Evolutionary conservation across 2,888 invertebrate species (phyloP), one percentile per base, ranked within the genome.

Genomic region (Epistrophella euchroma): DNA sequence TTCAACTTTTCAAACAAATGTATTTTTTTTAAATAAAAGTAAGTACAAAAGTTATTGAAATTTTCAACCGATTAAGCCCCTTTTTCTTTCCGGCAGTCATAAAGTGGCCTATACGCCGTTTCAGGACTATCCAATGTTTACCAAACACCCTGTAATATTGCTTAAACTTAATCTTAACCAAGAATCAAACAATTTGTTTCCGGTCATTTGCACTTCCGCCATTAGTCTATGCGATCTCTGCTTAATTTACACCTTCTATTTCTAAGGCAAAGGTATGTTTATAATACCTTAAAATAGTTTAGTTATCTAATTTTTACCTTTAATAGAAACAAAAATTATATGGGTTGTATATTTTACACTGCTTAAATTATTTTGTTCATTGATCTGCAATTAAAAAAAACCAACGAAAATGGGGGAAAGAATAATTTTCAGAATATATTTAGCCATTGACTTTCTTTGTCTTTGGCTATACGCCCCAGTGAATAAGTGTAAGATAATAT

Each of bases 171-270:
- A n/a, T n/a, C n/a, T n/a, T 28, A 28, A 4, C 25, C 28, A 32
- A 43, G n/a, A 43, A n/a, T 1, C 13, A 4, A 4, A 37, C 3
- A 40, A 15, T 45, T 56, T 32, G 78, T 74, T 79, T 71, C 79
- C 74, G 83, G 83, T 15, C 84, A 84, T 84, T 84, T 84, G 84
- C 50, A 75, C 79, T 84, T 84, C 84, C 84, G 84, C 84, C 45
- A 45, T 45, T 17, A 45, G 9, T 17, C 68, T 19, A 47, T 19
- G 19, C n/a, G 19, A 37, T 15, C 9, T 19, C 71, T 84, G 62
- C 83, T 52, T 75, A 84, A 79, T 74, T 56, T 37, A 50, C 73
- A 66, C 22, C 60, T 45, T 17, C 6, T n/a, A n/a, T n/a, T 17
- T 17, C 9, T 4, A 17, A 17, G 10, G 9, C 17, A 7, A 17